Conservation (phyloP, 2,888 invertebrate species). For the Mythimna loreyi region DNA sequence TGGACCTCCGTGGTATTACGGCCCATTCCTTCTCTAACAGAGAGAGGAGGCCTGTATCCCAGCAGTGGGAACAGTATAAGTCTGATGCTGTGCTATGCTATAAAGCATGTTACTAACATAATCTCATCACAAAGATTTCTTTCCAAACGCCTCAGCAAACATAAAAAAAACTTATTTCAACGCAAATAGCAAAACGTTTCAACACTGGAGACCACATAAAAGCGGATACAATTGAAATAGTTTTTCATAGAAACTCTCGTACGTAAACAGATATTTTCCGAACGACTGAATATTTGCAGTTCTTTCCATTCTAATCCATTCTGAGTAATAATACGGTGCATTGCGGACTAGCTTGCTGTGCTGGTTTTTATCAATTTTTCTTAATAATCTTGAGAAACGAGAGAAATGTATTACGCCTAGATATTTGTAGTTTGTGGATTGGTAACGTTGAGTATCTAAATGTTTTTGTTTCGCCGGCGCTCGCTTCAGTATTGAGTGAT, state of each 20-base stretch:
- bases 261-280: slow-evolving; percentile 49
- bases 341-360: slow-evolving; percentile 6
- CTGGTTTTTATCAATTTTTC: slow-evolving; percentile 22
- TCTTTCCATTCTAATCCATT: slow-evolving; percentile 35
- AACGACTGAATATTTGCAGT: slow-evolving; percentile 33
- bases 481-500: too few relatives aligned
- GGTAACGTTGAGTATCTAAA: too few relatives aligned
- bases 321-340: slow-evolving; percentile 48
- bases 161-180: slow-evolving; percentile 21
- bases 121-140: background rate
- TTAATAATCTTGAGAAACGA: slow-evolving; percentile 20
- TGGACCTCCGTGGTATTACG: too few relatives aligned
- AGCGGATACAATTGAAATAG: slow-evolving; percentile 34
- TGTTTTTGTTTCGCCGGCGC: too few relatives aligned
- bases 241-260: slow-evolving; percentile 17
- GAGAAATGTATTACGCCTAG: slow-evolving; percentile 2
- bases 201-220: slow-evolving; percentile 26
- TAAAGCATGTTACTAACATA: too few relatives aligned
- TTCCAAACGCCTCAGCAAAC: background rate
- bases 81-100: too few relatives aligned
- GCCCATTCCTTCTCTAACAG: too few relatives aligned
- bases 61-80: too few relatives aligned
- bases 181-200: slow-evolving; percentile 7
- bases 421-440: background rate
- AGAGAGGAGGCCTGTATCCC: too few relatives aligned